phyloP scores from a whole-genome alignment of 2,797 vertebrate genomes.

The Poecile montanus region DNA sequence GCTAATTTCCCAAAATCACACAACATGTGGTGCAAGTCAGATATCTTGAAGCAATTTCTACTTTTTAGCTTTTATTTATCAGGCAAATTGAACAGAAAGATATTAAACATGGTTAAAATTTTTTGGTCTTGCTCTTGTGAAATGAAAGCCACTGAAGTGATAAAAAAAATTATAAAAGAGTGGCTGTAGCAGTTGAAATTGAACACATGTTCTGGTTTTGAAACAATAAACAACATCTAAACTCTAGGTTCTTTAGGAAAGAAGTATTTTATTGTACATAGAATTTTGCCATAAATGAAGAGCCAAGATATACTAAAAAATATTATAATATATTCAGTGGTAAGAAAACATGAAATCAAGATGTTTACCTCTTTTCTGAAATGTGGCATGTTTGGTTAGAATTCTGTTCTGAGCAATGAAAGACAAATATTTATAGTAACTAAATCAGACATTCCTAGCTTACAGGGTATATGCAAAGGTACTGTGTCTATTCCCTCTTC shows the following conservation, averaged over 20 bases:
- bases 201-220: background rate
- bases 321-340: background rate
- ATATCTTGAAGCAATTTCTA: background rate
- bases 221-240: background rate
- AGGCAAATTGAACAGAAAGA: background rate
- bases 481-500: background rate
- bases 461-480: background rate
- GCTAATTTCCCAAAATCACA: background rate
- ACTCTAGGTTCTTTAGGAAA: background rate
- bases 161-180: background rate
- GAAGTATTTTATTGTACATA: background rate
- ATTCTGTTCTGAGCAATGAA: background rate
- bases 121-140: background rate
- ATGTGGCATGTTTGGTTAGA: background rate
- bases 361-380: background rate
- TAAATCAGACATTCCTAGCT: background rate
- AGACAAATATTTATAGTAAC: background rate
- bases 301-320: background rate
- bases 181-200: background rate
- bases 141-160: background rate
- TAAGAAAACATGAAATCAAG: background rate
- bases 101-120: background rate
- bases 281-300: background rate
- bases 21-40: background rate
- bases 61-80: background rate